These are phyloP conservation scores for Manacus vitellinus DNA, from an alignment of 2,113 vertebrate species.

Conservation along the genomic window DNA sequence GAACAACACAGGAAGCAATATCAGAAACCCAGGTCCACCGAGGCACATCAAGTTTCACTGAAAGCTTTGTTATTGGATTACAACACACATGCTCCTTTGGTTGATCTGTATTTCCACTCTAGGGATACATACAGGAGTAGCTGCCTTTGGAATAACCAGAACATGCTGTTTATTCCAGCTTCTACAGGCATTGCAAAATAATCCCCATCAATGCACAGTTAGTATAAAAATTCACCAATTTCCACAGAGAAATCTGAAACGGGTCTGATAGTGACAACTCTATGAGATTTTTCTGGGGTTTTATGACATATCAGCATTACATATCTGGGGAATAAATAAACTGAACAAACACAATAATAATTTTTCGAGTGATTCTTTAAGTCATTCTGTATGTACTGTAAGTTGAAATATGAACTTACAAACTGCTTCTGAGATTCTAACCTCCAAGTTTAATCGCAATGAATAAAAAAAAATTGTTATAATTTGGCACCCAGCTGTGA, in stretches of 20 bases:
- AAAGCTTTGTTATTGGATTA: background rate
- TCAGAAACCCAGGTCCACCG: accelerated
- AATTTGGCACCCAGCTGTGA: background rate
- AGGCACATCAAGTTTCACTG: background rate
- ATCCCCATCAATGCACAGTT: background rate
- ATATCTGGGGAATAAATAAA: background rate
- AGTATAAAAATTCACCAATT: background rate
- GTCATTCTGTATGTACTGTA: background rate
- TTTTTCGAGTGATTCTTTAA: background rate
- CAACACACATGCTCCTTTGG: accelerated
- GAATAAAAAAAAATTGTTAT: background rate
- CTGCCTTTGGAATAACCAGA: background rate
- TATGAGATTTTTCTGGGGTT: background rate
- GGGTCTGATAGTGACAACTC: background rate
- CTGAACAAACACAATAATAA: background rate
- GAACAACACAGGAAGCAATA: background rate
- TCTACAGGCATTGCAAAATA: background rate
- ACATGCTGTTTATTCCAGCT: background rate
- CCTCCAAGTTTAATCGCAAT: background rate
- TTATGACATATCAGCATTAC: background rate
- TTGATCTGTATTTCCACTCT: background rate
- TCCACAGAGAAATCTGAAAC: background rate
- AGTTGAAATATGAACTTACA: background rate
- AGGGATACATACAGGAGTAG: background rate
- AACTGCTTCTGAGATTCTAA: background rate